Base-by-base conservation (phyloP, 2,113 vertebrate species). In the Scartelaos histophorus region DNA sequence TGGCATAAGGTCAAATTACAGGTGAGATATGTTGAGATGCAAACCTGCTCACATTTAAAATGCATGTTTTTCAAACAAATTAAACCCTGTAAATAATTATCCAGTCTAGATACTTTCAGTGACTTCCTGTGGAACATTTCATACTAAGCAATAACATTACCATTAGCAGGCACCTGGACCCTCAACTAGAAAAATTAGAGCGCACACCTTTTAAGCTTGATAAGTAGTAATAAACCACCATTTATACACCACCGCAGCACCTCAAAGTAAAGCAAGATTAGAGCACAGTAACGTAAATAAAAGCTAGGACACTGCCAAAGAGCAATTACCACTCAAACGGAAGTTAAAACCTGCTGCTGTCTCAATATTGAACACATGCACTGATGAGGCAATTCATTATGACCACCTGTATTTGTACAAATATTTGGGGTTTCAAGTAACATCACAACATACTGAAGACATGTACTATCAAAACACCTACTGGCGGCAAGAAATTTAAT, bases 301-400 rank as follows among this genome's bases (percentile, higher is more conserved):
- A 75, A 87, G 88, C 82, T 88, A 90, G 82, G 76, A 88, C 80
- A 87, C 82, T 82, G 86, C 86, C 88, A 90, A 91, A 91, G 88
- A 90, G 82, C 79, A 83, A 83, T 67, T 81, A 78, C 72, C 73
- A 81, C 79, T 71, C 54, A 82, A 82, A 81, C 74, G 45, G 64
- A 67, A 69, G 34, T 60, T 64, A 67, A 76, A 54, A 70, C 11
- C 13, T 77, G 70, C 83, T 74, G 78, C 82, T 75, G 67, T 70
- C 78, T 84, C 69, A 69, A 24, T 80, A 74, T 72, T 76, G 56
- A 79, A 16, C 57, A 62, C n/a, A 21, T 13, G 16, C 56, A 13
- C 25, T 34, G 25, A 61, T 29, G 7, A 61, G 58, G 25, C 58
- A 29, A 34, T 19, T 29, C 58, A 61, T 34, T 61, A 61, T 61